Conservation (phyloP, 2,888 invertebrate genomes). For the Hydropsyche betteni region DNA sequence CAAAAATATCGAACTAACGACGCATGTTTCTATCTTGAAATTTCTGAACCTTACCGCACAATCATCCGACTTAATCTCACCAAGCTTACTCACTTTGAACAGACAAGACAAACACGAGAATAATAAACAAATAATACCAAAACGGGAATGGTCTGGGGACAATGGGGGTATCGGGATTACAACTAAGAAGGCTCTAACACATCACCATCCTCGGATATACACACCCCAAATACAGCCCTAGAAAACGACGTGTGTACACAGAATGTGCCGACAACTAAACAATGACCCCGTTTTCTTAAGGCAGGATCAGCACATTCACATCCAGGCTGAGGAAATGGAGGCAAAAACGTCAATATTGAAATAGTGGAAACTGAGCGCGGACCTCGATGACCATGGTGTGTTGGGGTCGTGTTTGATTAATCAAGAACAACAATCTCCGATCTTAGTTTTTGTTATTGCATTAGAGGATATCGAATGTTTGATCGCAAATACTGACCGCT, state of each 20-base stretch:
- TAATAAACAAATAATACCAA: slow-evolving; percentile 40
- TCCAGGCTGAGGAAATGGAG: too few species aligned
- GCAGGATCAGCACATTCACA: slow-evolving; percentile 36
- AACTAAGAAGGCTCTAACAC: slow-evolving; percentile 20
- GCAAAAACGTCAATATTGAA: slow-evolving; percentile 31
- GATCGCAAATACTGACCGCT: not conserved
- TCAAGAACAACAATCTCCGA: slow-evolving; percentile 21
- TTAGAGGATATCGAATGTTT: not conserved
- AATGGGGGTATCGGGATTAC: slow-evolving; percentile 34
- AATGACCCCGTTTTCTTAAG: slow-evolving; percentile 34
- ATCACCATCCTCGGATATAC: not conserved
- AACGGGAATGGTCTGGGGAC: slow-evolving; percentile 1
- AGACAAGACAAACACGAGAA: slow-evolving; percentile 40
- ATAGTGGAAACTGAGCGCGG: not conserved
- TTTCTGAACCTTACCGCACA: too few species aligned
- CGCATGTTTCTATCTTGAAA: too few species aligned
- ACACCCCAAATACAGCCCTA: not conserved
- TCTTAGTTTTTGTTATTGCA: slow-evolving; percentile 4
- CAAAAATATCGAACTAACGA: too few species aligned
- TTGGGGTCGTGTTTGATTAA: slow-evolving; percentile 14
- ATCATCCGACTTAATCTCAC: slow-evolving; percentile 28
- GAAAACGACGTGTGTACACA: not conserved
- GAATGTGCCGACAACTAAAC: slow-evolving; percentile 15
- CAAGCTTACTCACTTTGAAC: slow-evolving; percentile 32
- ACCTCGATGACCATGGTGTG: not conserved